Evolutionary conservation across 1,140 invertebrate genomes (phyloP), one percentile per base, ranked within the genome.

Genomic region (Palaemon carinicauda): DNA sequence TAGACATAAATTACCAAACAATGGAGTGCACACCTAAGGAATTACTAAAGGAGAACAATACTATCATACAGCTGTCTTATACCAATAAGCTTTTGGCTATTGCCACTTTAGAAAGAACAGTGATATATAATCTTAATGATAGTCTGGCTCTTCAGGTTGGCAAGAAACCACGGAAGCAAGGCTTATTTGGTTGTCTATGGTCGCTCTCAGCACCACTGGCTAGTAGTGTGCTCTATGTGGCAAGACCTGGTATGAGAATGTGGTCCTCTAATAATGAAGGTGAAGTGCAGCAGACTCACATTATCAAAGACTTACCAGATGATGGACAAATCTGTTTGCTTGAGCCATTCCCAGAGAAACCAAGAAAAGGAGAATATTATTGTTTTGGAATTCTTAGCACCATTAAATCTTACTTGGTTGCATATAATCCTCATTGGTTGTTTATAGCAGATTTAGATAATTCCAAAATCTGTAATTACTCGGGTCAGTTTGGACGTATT

Each of bases 1-100:
- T 97, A 3, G 96, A 98, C 92, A 95, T 98, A 87, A 96, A 98
- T 92, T 97, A 96, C 92, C 95, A 95, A 53, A 81, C 41, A 54
- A 81, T 77, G 50, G 81, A 89, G 27, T 89, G 88, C 54, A 87
- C 87, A 31, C 86, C 83, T 10, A 71, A 52, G 31, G 53, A 60
- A 54, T 65, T 89, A 2, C 52, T 84, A 12, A 69, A 29, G 9
- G 86, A 82, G 73, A 65, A 24, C 9, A 75, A 33, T 33, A 79
- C 52, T 5, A 73, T 89, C 41, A 69, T 71, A 7, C 88, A 89
- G 21, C 65, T 89, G 15, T 87, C 83, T 31, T 89, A 87, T 52
- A 19, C 69, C n/a, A 69, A 77, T 74, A 79, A 82, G 54, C 86
- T 50, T 10, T 19, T 89, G 3, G 81, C 86, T 31, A 82, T 84